These are phyloP conservation scores for Toxostoma redivivum DNA, from an alignment of 2,113 vertebrate species.

Conservation along the genomic window DNA sequence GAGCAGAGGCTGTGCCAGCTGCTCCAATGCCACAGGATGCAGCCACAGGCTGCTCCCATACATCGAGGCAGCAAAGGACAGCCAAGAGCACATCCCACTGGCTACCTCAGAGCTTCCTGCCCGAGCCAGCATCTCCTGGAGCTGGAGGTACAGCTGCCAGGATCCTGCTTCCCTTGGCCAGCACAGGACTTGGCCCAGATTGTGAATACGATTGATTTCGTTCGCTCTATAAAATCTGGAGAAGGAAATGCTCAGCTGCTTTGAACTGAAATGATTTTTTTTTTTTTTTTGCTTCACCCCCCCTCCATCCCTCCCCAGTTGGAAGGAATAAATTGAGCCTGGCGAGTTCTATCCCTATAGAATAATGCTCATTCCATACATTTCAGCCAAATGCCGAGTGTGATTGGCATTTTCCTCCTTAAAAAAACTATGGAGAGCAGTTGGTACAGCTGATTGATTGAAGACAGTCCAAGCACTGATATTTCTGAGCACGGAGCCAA, in stretches of 20 bases:
- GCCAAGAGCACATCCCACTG: conserved; percentile 38
- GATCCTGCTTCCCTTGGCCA: conserved; percentile 14
- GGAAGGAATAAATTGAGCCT: conserved; percentile 30
- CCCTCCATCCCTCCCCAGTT: neutral
- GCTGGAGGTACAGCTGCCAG: conserved; percentile 47
- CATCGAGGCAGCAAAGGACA: conserved; percentile 21
- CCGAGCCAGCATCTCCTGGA: conserved; percentile 32
- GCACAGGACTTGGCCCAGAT: neutral
- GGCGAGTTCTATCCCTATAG: neutral
- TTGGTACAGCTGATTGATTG: conserved; percentile 40
- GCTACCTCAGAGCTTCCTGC: neutral
- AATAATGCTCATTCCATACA: neutral
- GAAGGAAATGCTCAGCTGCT: conserved; percentile 45
- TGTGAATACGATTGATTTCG: conserved; percentile 8
- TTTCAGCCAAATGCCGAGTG: neutral
- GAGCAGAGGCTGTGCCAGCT: conserved; percentile 14
- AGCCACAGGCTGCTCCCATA: conserved; percentile 48
- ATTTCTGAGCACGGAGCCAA: neutral
- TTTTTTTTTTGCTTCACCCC: neutral
- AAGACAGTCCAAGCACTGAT: conserved; percentile 14
- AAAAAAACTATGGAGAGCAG: neutral
- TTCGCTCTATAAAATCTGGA: conserved; percentile 46
- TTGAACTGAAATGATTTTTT: neutral
- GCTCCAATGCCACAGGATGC: conserved; percentile 7
- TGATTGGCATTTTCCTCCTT: neutral